Evolutionary conservation across 2,888 invertebrate species (phyloP).

Genomic region (Mamestra brassicae): DNA sequence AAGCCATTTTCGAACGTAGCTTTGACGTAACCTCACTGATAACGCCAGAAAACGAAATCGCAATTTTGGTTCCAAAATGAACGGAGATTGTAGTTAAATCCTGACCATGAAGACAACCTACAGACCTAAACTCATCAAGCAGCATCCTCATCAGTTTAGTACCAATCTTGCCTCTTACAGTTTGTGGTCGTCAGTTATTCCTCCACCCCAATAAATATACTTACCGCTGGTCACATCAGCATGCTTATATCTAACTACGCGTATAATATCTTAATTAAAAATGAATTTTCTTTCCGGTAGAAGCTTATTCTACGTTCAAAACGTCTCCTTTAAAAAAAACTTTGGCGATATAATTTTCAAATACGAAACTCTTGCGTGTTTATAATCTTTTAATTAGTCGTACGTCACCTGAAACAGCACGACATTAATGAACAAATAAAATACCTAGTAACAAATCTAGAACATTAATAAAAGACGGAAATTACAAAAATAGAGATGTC

Average conservation of each 20-base stretch:
- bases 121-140: not conserved
- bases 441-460: conserved; percentile 15
- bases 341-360: not conserved
- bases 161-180: not conserved
- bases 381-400: conserved; percentile 11
- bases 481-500: conserved; percentile 18
- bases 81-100: not conserved
- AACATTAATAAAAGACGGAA: conserved; percentile 26
- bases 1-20: not conserved
- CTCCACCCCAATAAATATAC: not conserved
- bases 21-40: not conserved
- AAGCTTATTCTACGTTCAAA: not conserved
- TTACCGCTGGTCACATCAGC: too few relatives aligned
- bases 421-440: conserved; percentile 16
- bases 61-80: not conserved
- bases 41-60: not conserved
- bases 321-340: not conserved
- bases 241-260: too few relatives aligned
- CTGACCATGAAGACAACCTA: not conserved
- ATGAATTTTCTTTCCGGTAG: not conserved
- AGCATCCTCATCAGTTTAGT: not conserved
- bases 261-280: not conserved
- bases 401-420: conserved; percentile 3
- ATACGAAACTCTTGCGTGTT: not conserved
- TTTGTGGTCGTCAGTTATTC: not conserved